Evolutionary conservation across 2,797 vertebrate species (phyloP).

Genomic region (Xenentodon cancila): DNA sequence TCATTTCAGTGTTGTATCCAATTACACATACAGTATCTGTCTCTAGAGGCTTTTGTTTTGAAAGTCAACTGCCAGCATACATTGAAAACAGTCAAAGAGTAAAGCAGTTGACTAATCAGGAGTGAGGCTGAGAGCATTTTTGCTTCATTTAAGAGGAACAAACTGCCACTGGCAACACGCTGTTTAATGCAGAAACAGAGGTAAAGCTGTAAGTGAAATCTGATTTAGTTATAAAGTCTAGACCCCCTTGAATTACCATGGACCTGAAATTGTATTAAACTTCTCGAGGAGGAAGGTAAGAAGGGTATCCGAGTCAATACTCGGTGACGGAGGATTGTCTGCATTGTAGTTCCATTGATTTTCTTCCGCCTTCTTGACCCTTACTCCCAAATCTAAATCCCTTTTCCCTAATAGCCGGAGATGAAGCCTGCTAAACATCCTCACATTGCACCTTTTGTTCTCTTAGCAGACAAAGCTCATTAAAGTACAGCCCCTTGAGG

Average conservation of each 20-base stretch:
- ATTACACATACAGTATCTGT: conserved; percentile 51
- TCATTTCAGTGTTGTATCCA: conserved; percentile 39
- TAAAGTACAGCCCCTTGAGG: conserved; percentile 37
- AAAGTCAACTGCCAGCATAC: conserved; percentile 10
- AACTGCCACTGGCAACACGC: conserved; percentile 31
- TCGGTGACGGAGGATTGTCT: conserved; percentile 4
- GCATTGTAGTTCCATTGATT: neutral
- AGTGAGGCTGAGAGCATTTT: conserved; percentile 29
- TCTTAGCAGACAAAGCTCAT: conserved; percentile 32
- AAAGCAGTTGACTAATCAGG: conserved; percentile 30
- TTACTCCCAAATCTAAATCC: conserved; percentile 16
- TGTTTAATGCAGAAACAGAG: conserved; percentile 24
- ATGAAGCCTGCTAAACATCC: conserved; percentile 31
- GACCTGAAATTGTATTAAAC: conserved; percentile 15
- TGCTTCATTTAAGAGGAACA: conserved; percentile 44
- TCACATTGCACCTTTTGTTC: conserved; percentile 26
- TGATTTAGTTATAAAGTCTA: conserved; percentile 7
- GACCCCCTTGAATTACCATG: conserved; percentile 10
- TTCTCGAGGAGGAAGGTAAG: neutral
- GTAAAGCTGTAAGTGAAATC: conserved; percentile 10
- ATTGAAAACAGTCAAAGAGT: conserved; percentile 37
- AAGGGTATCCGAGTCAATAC: conserved; percentile 4
- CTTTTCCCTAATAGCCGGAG: conserved; percentile 24
- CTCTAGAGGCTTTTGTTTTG: conserved; percentile 39
- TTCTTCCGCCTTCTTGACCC: conserved; percentile 5